Conservation (phyloP, 2,113 vertebrate species). For the Pterocles orientalis region DNA sequence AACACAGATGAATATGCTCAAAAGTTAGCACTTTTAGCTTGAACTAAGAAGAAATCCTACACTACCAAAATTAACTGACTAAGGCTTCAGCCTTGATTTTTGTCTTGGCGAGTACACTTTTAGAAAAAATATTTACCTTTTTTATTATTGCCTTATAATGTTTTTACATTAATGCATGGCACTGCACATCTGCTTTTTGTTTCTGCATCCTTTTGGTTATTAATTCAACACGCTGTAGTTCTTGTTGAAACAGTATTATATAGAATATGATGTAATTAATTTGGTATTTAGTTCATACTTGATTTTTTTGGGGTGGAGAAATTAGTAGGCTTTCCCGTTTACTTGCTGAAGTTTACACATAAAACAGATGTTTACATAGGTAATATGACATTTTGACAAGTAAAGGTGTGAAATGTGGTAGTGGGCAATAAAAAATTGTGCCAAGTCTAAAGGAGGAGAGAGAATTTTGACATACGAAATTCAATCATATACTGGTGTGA, state of each 20-base stretch:
- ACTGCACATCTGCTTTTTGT: slow-evolving; percentile 54
- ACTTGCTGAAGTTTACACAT: slow-evolving; percentile 73
- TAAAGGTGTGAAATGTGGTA: slow-evolving; percentile 24
- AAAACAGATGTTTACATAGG: slow-evolving; percentile 69
- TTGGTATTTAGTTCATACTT: slow-evolving; percentile 38
- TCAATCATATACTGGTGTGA: neutral
- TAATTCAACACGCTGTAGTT: slow-evolving; percentile 53
- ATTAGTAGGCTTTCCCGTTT: slow-evolving; percentile 54
- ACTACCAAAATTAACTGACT: slow-evolving; percentile 5
- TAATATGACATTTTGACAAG: slow-evolving; percentile 29
- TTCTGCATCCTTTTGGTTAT: slow-evolving; percentile 61
- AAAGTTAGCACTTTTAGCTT: neutral
- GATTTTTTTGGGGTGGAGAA: slow-evolving; percentile 2
- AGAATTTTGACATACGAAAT: slow-evolving; percentile 36
- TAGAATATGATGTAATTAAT: slow-evolving; percentile 41
- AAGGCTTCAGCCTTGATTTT: slow-evolving; percentile 24
- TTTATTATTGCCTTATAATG: slow-evolving; percentile 53
- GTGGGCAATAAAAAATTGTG: slow-evolving; percentile 26
- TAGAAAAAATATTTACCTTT: neutral
- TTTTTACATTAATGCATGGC: slow-evolving; percentile 65
- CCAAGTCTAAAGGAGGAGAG: slow-evolving; percentile 12
- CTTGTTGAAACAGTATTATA: slow-evolving; percentile 73
- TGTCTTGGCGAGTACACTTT: neutral
- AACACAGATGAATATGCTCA: neutral
- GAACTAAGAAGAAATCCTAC: neutral